phyloP scores from a whole-genome alignment of 2,797 vertebrate genomes.

The Acipenser transmontanus region DNA sequence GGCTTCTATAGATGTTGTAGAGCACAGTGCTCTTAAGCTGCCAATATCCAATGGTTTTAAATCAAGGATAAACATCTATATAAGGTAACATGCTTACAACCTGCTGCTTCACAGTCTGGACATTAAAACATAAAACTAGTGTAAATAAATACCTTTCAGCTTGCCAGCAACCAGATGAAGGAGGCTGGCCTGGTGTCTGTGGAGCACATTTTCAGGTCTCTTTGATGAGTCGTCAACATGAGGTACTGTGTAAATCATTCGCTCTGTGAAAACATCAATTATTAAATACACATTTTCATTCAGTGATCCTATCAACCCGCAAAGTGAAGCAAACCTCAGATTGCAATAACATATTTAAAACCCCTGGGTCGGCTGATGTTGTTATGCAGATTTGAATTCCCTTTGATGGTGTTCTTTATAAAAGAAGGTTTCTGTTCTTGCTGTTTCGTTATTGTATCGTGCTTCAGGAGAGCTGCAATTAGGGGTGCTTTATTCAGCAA shows the following conservation, averaged over 20 bases:
- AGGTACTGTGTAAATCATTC: conserved; percentile 1
- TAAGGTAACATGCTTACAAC: neutral
- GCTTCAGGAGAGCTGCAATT: too few species aligned
- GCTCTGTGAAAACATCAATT: neutral
- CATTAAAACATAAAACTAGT: neutral
- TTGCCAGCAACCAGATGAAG: neutral
- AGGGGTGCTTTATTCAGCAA: too few species aligned
- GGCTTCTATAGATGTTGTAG: too few species aligned
- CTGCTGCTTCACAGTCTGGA: neutral
- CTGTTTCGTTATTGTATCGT: too few species aligned
- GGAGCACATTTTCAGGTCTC: neutral
- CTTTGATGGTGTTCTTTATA: too few species aligned
- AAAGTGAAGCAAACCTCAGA: conserved; percentile 2
- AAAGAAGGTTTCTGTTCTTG: too few species aligned
- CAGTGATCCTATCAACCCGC: neutral
- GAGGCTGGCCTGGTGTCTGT: neutral
- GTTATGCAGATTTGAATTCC: too few species aligned
- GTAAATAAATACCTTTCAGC: conserved; percentile 2
- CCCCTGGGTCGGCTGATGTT: conserved; percentile 4
- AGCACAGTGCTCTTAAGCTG: too few species aligned
- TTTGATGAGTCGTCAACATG: neutral
- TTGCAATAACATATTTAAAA: conserved; percentile 7
- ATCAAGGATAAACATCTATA: neutral
- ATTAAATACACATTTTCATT: neutral
- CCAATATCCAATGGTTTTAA: too few species aligned